Evolutionary conservation across 2,797 vertebrate species (phyloP).

Genomic region (Hemibagrus guttatus): DNA sequence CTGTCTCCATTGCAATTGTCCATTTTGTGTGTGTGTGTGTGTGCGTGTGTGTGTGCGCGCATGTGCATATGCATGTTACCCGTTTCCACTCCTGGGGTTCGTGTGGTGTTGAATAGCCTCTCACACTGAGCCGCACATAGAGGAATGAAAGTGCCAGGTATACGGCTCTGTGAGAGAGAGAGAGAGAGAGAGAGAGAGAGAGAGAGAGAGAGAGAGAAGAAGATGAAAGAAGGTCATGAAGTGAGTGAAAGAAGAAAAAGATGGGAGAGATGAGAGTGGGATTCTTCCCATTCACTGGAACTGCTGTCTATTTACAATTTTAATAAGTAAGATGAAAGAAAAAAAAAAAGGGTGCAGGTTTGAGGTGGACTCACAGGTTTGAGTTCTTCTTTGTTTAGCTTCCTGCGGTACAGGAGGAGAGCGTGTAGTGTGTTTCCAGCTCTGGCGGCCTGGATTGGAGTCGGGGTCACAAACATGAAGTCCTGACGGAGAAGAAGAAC

Average conservation of each 20-base stretch:
- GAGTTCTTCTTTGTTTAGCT: slow-evolving; percentile 79
- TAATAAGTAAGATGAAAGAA: background rate
- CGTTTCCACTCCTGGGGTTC: slow-evolving; percentile 81
- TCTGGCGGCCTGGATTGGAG: slow-evolving; percentile 81
- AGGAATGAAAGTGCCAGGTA: slow-evolving; percentile 80
- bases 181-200: slow-evolving; percentile 45
- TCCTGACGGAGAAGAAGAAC: slow-evolving; percentile 72
- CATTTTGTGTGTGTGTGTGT: slow-evolving; percentile 42
- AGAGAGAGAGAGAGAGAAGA: slow-evolving; percentile 5
- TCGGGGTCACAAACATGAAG: slow-evolving; percentile 85
- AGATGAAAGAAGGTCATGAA: background rate
- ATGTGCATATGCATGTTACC: slow-evolving; percentile 73
- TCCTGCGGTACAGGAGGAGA: slow-evolving; percentile 76
- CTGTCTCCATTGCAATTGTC: background rate
- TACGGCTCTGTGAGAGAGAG: slow-evolving; percentile 71
- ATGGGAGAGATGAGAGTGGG: background rate
- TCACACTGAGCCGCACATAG: slow-evolving; percentile 89
- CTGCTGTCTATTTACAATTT: background rate
- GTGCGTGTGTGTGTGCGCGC: slow-evolving; percentile 14
- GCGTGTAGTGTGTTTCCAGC: slow-evolving; percentile 79
- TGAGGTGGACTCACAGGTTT: slow-evolving; percentile 74
- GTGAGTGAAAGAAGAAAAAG: background rate
- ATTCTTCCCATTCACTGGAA: background rate
- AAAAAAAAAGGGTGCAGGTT: background rate
- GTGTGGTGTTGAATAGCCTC: slow-evolving; percentile 87